A percentile compares a stretch with the other conserved stretches of the same genome.
These are phyloP conservation scores for Melanocharis versteri DNA, from an alignment of 2,113 vertebrate genomes.

Conservation along the genomic window DNA sequence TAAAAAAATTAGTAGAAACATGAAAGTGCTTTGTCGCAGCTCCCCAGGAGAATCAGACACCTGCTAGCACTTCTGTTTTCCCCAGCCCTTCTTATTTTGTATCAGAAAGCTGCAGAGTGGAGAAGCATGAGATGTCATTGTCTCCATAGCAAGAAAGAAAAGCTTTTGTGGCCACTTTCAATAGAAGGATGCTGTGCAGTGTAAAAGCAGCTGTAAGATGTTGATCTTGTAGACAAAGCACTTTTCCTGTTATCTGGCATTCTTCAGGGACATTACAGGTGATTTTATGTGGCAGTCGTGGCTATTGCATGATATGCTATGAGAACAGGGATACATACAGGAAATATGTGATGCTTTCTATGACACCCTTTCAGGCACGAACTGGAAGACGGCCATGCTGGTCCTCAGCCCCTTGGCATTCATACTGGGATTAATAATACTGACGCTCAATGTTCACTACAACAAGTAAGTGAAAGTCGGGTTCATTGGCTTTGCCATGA, in stretches of 20 bases:
- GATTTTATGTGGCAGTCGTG: accelerated
- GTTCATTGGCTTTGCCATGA: background rate
- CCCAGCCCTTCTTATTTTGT: background rate
- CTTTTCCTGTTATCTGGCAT: background rate
- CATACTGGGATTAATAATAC: slow-evolving; percentile 79
- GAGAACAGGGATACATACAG: background rate
- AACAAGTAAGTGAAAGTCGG: slow-evolving; percentile 75
- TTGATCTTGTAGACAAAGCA: background rate
- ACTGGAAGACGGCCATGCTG: slow-evolving; percentile 86
- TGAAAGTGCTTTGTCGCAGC: background rate
- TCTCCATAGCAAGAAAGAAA: background rate
- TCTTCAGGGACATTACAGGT: background rate
- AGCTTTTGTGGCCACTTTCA: background rate
- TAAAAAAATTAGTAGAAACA: background rate
- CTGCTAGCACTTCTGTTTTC: background rate
- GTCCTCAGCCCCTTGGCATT: slow-evolving; percentile 83
- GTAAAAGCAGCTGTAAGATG: background rate
- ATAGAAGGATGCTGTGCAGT: background rate
- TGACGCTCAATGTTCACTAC: slow-evolving; percentile 80
- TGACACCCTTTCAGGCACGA: slow-evolving; percentile 68
- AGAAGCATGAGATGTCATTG: background rate
- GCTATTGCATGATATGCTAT: background rate
- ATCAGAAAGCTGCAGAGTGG: background rate
- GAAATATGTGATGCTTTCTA: background rate
- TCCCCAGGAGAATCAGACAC: background rate